A percentile compares a stretch with the other conserved stretches of the same genome.
Evolutionary conservation across 2,113 vertebrate species (phyloP).

Genomic region (Psophia crepitans): DNA sequence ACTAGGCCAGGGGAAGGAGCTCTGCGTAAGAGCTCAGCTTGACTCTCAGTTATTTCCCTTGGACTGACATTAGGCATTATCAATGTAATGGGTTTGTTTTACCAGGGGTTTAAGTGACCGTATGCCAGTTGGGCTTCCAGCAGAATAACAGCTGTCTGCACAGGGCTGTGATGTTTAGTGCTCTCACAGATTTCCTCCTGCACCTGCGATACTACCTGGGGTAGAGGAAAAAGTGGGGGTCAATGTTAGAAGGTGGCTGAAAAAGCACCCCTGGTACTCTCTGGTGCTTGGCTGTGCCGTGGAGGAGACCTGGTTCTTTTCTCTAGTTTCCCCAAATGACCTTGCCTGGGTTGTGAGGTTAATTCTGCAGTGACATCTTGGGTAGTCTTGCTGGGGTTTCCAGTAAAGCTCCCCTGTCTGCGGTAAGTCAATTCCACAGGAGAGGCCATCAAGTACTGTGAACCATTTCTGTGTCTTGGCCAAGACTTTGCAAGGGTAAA

Average conservation of each 20-base stretch:
- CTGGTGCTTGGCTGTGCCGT: neutral
- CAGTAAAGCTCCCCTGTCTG: rapidly evolving
- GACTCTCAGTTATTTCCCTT: rapidly evolving
- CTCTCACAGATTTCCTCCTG: neutral
- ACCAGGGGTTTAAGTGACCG: neutral
- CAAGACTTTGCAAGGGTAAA: neutral
- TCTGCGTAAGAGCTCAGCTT: neutral
- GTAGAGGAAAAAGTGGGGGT: neutral
- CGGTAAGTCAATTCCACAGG: neutral
- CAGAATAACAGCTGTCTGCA: neutral
- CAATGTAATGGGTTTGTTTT: neutral
- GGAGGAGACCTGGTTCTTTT: neutral
- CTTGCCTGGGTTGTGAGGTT: neutral
- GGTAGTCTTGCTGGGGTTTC: neutral
- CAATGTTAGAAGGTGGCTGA: neutral
- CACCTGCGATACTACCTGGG: neutral
- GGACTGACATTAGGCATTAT: too few species aligned
- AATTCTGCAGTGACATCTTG: neutral
- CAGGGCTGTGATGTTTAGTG: neutral
- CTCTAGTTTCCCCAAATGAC: neutral
- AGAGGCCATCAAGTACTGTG: neutral
- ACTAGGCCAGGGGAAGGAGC: neutral
- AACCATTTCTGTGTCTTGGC: neutral
- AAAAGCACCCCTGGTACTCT: rapidly evolving
- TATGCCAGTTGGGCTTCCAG: neutral